Conservation (phyloP, 2,888 invertebrate species). For the Merodon equestris region DNA sequence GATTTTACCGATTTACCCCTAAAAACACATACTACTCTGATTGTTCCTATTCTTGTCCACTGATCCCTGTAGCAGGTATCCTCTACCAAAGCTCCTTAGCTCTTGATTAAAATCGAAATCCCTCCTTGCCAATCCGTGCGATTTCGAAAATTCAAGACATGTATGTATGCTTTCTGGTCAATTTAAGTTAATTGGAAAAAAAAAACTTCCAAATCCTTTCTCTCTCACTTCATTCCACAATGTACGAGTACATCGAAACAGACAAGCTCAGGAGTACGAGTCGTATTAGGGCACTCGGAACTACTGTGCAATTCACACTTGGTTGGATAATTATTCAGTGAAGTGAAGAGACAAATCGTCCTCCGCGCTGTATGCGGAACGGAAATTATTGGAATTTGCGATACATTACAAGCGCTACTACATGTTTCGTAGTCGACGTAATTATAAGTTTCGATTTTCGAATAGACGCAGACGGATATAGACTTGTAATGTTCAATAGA, state of each 20-base stretch:
- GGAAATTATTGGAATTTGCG: constrained; percentile 56
- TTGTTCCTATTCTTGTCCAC: too few species aligned
- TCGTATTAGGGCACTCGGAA: neutral
- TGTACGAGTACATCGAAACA: too few species aligned
- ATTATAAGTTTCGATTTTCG: constrained; percentile 42
- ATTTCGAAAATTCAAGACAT: constrained; percentile 42
- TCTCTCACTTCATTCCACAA: neutral
- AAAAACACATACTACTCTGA: too few species aligned
- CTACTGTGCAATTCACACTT: constrained; percentile 50
- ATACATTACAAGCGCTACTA: constrained; percentile 50
- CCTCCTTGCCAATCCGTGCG: neutral
- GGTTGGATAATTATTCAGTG: constrained; percentile 52
- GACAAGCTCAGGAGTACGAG: too few species aligned
- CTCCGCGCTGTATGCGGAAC: constrained; percentile 40
- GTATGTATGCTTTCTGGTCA: constrained; percentile 58
- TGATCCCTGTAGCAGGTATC: neutral
- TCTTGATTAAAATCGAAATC: constrained; percentile 1
- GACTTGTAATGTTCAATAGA: too few species aligned
- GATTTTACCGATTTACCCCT: too few species aligned
- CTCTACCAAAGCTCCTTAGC: neutral
- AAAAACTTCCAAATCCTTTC: constrained; percentile 12
- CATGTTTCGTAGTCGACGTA: too few species aligned
- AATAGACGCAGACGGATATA: constrained; percentile 40
- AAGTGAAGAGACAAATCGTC: constrained; percentile 57
- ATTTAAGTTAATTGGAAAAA: constrained; percentile 59